These are phyloP conservation scores for Lomographa bimaculata DNA, from an alignment of 2,888 invertebrate genomes.

Conservation along the genomic window DNA sequence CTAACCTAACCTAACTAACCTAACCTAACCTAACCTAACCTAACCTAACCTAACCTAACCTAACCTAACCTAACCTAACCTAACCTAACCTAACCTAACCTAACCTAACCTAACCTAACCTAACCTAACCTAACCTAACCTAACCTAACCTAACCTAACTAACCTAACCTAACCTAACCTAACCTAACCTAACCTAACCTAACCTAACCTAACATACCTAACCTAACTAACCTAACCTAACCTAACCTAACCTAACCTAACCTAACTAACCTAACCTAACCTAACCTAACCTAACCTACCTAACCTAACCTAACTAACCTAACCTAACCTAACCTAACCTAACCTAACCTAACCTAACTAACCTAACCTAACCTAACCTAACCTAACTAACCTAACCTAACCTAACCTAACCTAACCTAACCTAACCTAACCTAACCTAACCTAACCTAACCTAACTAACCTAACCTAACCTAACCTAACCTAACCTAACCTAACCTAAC, in stretches of 20 bases:
- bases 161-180: conserved; percentile 36
- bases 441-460: conserved; percentile 16
- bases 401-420: conserved; percentile 10
- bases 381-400: conserved; percentile 8
- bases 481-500: conserved; percentile 21
- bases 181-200: conserved; percentile 37
- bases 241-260: conserved; percentile 19
- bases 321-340: conserved; percentile 17
- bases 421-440: conserved; percentile 14
- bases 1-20: conserved; percentile 34
- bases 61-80: no score
- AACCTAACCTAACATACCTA: conserved; percentile 38
- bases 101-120: conserved; percentile 36
- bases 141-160: conserved; percentile 32
- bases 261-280: conserved; percentile 12
- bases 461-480: conserved; percentile 19
- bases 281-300: no score
- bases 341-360: conserved; percentile 12
- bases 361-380: conserved; percentile 28
- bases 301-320: conserved; percentile 14
- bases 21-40: conserved; percentile 35
- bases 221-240: conserved; percentile 34
- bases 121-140: no score
- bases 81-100: conserved; percentile 33
- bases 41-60: conserved; percentile 34